Conservation (phyloP, 2,113 vertebrate genomes). For the Octodon degus region DNA sequence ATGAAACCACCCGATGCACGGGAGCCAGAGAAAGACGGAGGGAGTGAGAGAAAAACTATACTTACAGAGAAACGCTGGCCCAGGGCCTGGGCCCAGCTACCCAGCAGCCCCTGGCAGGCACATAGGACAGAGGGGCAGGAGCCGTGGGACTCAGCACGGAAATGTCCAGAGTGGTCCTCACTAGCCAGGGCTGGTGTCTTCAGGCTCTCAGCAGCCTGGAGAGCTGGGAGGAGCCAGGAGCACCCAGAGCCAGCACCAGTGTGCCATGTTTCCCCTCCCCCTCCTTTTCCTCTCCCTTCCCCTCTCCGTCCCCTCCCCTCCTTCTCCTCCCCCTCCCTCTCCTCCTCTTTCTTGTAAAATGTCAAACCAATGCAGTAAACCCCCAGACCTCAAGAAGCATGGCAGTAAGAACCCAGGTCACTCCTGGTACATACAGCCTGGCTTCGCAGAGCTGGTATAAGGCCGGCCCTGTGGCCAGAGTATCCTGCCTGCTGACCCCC, state of each 20-base stretch:
- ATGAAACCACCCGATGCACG: not conserved
- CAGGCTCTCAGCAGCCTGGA: not conserved
- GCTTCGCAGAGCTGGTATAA: not conserved
- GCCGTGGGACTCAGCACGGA: not conserved
- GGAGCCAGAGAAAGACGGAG: not conserved
- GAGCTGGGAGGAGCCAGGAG: not conserved
- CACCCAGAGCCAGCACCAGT: not conserved
- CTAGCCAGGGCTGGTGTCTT: not conserved
- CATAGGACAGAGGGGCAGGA: rapidly evolving
- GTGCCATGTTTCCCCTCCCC: not conserved
- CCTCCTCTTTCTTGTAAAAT: not conserved
- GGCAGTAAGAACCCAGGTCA: not conserved
- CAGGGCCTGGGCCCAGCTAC: not conserved
- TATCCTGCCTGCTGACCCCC: not conserved
- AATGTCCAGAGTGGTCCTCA: not conserved
- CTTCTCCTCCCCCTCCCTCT: not conserved
- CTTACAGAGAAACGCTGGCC: not conserved
- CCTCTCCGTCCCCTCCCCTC: not conserved
- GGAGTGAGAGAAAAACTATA: not conserved
- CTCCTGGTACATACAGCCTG: not conserved
- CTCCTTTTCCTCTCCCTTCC: not conserved
- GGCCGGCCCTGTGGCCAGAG: not conserved
- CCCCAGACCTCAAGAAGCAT: not conserved
- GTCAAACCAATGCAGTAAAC: not conserved
- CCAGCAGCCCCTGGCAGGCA: constrained; percentile 62